Percentiles rank a stretch among this genome's conserved stretches.
Conservation (phyloP, 2,888 invertebrate species). For the Exephanes ischioxanthus region DNA sequence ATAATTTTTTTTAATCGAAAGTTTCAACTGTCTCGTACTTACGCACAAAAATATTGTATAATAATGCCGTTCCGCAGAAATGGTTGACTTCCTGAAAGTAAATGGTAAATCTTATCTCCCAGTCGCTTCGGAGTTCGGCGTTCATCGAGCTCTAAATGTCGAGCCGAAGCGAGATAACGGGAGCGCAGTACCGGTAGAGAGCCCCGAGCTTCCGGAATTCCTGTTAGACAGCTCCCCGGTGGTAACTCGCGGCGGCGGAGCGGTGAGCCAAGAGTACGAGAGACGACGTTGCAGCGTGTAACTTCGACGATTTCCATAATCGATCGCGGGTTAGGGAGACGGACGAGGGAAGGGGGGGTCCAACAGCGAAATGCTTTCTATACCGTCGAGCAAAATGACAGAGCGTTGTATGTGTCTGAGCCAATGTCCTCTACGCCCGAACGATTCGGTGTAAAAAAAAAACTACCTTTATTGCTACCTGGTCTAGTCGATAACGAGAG, state of each 20-base stretch:
- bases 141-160: conserved; percentile 10
- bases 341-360: background rate
- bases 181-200: conserved; percentile 44
- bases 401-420: background rate
- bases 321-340: conserved; percentile 49
- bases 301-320: conserved; percentile 67
- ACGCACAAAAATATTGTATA: background rate
- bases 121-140: background rate
- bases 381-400: conserved; percentile 26
- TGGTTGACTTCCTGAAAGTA: conserved; percentile 36
- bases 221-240: conserved; percentile 51
- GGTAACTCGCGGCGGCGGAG: conserved; percentile 27
- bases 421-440: conserved; percentile 20
- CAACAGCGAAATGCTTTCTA: conserved; percentile 69
- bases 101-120: conserved; percentile 12
- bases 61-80: background rate
- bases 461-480: conserved; percentile 20
- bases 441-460: conserved; percentile 12
- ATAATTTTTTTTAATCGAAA: background rate
- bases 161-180: conserved; percentile 55
- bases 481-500: conserved; percentile 25
- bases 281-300: conserved; percentile 25
- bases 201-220: conserved; percentile 68
- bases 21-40: conserved; percentile 4
- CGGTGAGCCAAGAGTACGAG: conserved; percentile 13